phyloP scores from a whole-genome alignment of 2,797 vertebrate species.

The Characodon lateralis region DNA sequence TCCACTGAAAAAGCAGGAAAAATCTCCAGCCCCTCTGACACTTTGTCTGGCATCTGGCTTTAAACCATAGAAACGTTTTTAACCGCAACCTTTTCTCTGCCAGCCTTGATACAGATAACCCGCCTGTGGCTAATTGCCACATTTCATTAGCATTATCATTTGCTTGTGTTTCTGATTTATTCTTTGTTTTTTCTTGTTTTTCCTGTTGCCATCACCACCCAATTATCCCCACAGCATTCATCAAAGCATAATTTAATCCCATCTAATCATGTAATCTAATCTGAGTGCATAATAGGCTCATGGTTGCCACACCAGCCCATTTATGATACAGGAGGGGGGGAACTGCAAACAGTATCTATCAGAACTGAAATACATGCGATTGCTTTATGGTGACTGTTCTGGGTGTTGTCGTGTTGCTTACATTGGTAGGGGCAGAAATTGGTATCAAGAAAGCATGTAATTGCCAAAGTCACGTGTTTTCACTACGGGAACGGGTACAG shows the following conservation, averaged over 20 bases:
- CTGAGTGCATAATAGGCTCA: constrained; percentile 44
- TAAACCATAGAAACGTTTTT: too few relatives aligned
- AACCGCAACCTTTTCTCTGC: background rate
- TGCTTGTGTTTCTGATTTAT: constrained; percentile 22
- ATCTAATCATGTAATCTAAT: constrained; percentile 64
- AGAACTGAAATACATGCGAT: background rate
- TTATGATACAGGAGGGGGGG: background rate
- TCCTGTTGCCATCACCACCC: constrained; percentile 40
- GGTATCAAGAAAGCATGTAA: constrained; percentile 93
- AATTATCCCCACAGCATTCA: constrained; percentile 43
- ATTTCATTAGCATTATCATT: constrained; percentile 2
- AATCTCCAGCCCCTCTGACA: background rate
- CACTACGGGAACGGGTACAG: constrained; percentile 81
- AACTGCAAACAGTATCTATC: background rate
- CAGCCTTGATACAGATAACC: background rate
- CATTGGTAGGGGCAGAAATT: constrained; percentile 62
- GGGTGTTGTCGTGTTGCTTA: background rate
- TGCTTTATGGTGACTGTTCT: background rate
- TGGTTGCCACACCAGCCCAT: constrained; percentile 34
- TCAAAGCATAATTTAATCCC: constrained; percentile 57
- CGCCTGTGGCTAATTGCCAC: background rate
- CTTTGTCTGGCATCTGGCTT: background rate
- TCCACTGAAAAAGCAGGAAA: background rate
- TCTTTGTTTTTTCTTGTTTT: constrained; percentile 24
- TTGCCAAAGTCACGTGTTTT: constrained; percentile 95